A percentile compares a stretch with the other conserved stretches of the same genome.
Conservation (phyloP, 2,113 vertebrate species). For the Myiagra hebetior region DNA sequence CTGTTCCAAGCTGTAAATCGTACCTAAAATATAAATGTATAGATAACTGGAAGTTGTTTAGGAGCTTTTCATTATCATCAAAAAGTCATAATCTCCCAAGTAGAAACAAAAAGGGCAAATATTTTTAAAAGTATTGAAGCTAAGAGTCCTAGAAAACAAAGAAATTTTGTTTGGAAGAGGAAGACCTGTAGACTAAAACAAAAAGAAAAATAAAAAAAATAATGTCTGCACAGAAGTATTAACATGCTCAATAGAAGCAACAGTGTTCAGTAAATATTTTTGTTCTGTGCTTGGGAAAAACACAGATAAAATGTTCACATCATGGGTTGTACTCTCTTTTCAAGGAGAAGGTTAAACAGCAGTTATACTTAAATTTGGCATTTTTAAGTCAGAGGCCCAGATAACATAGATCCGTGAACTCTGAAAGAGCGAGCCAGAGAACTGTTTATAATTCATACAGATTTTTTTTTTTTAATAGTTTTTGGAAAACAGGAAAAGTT, state of each 20-base stretch:
- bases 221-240: background rate
- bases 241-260: background rate
- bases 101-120: background rate
- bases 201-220: background rate
- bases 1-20: background rate
- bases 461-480: background rate
- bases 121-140: background rate
- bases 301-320: background rate
- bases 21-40: background rate
- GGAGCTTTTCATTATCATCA: background rate
- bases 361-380: background rate
- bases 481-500: background rate
- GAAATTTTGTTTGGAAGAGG: background rate
- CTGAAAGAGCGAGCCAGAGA: background rate
- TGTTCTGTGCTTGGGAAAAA: constrained; percentile 14
- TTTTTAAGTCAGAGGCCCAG: background rate
- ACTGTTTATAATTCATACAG: background rate
- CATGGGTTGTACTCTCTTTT: background rate
- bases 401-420: background rate
- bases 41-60: background rate
- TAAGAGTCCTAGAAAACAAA: background rate
- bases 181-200: background rate
- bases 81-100: background rate
- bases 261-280: constrained; percentile 16
- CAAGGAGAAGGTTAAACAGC: background rate